Base-by-base conservation (phyloP, 1,140 invertebrate species). In the Tetragnatha versicolor region DNA sequence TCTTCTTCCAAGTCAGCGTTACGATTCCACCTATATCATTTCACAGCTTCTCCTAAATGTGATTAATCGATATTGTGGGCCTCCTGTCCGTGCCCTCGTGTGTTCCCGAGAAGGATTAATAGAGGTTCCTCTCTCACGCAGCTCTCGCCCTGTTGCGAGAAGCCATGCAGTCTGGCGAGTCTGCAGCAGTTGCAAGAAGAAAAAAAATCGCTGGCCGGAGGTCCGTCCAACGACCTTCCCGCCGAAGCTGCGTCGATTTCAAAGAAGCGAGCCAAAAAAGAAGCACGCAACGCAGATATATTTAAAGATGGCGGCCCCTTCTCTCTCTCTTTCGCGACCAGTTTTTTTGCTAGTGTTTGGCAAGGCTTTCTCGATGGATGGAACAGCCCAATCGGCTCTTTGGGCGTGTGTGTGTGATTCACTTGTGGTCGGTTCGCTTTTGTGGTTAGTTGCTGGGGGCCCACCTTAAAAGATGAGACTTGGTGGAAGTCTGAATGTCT, bases 121-220 rank as follows among this genome's bases (percentile, higher is more conserved):
- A 42, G 7, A 9, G 22, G 33, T 42, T 49, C 39, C 20, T 55
- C 29, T 70, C 55, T 27, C 33, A 37, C 33, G 51, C 29, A n/a
- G 20, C 20, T 12, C 49, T 29, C 47, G 47, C 47, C 68, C 39
- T 53, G 22, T 12, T 55, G 12, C 29, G 33, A 60, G 55, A 58
- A 73, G 69, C 25, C 69, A 73, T 73, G 69, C 69, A 60, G 69
- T 73, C 69, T 73, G 69, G 69, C 69, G 37, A 73, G 69, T 60
- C 69, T 42, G 69, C 69, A 58, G 14, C 53, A 10, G 20, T 29
- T 14, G 55, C 10, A 22, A 39, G 33, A 35, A 47, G 22, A 60
- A 72, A 31, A 60, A 69, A 73, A 73, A 39, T 42, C 53, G 31
- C 69, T 12, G 33, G n/a, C n/a, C n/a, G n/a, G n/a, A n/a, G n/a